phyloP scores from a whole-genome alignment of 2,113 vertebrate genomes.

The Azemiops feae region DNA sequence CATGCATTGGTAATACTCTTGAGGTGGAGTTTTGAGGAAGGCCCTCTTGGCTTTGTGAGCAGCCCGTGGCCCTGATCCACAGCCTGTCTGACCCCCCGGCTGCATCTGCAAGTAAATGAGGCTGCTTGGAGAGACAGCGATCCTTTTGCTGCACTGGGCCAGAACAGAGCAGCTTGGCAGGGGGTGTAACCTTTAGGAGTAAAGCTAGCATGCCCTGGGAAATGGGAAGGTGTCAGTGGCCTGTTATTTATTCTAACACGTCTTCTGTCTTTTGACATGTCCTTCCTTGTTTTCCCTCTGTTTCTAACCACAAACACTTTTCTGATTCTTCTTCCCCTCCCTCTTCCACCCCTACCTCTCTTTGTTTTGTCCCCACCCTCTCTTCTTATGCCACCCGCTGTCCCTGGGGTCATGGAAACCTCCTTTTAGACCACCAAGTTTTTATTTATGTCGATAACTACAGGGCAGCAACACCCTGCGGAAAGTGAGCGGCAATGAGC shows the following conservation, averaged over 20 bases:
- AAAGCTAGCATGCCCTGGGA: accelerated
- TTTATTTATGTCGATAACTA: conserved; percentile 99
- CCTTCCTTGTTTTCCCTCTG: conserved; percentile 54
- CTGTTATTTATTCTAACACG: neutral
- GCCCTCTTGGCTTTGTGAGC: neutral
- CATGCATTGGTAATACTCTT: neutral
- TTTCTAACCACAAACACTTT: conserved; percentile 69
- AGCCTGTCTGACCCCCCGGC: neutral
- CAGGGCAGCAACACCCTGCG: conserved; percentile 82
- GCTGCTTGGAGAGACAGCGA: neutral
- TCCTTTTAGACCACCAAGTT: conserved; percentile 92
- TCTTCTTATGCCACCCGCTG: conserved; percentile 60
- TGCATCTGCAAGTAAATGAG: neutral
- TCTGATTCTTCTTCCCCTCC: conserved; percentile 81
- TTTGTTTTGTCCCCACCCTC: conserved; percentile 60
- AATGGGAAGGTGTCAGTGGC: accelerated
- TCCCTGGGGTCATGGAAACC: conserved; percentile 81
- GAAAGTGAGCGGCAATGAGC: conserved; percentile 83
- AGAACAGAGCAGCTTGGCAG: neutral
- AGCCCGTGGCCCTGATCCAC: neutral
- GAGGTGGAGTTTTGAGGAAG: neutral
- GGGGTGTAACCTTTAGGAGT: neutral
- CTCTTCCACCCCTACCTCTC: neutral
- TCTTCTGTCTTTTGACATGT: conserved; percentile 46
- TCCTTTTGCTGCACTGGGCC: accelerated